These are phyloP conservation scores for Urocyon cinereoargenteus DNA, from an alignment of 2,797 vertebrate genomes.

Conservation along the genomic window DNA sequence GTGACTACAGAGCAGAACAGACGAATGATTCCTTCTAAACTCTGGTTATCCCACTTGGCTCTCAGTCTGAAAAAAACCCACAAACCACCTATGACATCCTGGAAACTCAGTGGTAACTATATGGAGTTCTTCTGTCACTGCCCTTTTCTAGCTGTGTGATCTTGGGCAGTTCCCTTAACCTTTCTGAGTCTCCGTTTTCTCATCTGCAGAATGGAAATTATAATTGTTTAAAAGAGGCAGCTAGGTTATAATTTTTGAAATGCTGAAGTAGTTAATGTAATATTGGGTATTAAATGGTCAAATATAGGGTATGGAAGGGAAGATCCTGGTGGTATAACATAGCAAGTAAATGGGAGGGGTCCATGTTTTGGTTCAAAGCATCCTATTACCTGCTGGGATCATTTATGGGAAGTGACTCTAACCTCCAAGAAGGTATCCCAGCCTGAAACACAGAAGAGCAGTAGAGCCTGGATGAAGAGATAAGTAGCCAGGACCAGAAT, in stretches of 20 bases:
- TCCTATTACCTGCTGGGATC: not conserved
- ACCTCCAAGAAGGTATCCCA: not conserved
- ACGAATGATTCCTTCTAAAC: not conserved
- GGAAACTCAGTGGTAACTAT: not conserved
- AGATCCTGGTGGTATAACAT: not conserved
- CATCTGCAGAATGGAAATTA: not conserved
- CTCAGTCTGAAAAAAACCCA: not conserved
- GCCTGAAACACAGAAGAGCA: not conserved
- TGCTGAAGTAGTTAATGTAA: not conserved
- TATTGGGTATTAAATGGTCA: not conserved
- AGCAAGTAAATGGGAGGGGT: not conserved
- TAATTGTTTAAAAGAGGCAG: not conserved
- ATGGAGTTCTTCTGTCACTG: not conserved
- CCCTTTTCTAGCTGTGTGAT: not conserved
- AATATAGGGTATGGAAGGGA: not conserved
- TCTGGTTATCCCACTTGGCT: not conserved
- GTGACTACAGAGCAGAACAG: not conserved
- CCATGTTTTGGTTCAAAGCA: not conserved
- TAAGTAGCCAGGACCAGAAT: not conserved
- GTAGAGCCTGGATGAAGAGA: not conserved
- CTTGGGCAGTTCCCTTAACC: not conserved
- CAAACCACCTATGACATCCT: not conserved
- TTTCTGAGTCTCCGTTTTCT: not conserved
- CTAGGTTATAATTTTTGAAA: not conserved
- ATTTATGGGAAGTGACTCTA: not conserved